A percentile compares a stretch with the other conserved stretches of the same genome.
Conservation (phyloP, 2,797 vertebrate species). For the Argya squamiceps region DNA sequence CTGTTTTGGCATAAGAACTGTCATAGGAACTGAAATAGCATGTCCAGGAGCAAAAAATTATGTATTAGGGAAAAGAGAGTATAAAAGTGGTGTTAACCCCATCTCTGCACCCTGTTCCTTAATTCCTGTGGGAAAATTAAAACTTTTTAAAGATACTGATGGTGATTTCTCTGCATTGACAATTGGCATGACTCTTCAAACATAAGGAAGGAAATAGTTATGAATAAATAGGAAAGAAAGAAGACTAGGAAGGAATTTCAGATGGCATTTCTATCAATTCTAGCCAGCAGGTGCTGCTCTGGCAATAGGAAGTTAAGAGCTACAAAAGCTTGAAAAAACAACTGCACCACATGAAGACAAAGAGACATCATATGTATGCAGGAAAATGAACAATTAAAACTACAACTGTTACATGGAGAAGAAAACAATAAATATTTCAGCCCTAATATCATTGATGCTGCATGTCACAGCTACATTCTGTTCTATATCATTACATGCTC, state of each 20-base stretch:
- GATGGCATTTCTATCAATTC: slow-evolving; percentile 16
- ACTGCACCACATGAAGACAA: background rate
- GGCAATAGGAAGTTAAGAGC: background rate
- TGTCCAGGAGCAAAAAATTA: background rate
- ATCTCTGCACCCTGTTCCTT: background rate
- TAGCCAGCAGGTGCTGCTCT: slow-evolving; percentile 67
- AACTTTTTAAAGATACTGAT: background rate
- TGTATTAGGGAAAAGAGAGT: background rate
- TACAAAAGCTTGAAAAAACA: background rate
- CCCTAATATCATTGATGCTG: background rate
- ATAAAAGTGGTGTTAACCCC: background rate
- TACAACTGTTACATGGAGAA: background rate
- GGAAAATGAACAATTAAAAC: background rate
- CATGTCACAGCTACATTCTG: background rate
- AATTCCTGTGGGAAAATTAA: background rate
- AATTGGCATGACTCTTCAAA: background rate
- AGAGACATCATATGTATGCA: background rate
- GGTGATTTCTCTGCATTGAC: background rate
- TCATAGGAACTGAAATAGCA: background rate
- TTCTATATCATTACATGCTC: background rate
- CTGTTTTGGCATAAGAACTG: background rate
- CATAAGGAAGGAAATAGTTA: background rate
- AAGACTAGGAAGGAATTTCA: background rate
- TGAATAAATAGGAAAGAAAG: background rate
- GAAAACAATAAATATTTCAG: slow-evolving; percentile 4